phyloP scores from a whole-genome alignment of 2,797 vertebrate species.

The Alectoris magna region DNA sequence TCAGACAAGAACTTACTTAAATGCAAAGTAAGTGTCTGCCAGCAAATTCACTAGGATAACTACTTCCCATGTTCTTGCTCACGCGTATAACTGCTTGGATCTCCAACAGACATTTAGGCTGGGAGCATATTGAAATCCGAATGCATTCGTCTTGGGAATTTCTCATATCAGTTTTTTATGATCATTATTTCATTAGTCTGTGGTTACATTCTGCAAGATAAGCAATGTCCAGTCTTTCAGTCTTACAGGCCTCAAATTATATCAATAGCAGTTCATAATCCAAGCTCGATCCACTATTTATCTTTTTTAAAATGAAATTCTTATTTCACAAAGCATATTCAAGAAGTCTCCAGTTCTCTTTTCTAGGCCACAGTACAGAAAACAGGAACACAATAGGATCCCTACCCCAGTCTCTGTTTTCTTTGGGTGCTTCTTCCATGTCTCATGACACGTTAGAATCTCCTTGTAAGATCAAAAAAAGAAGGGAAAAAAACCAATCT shows the following conservation, averaged over 20 bases:
- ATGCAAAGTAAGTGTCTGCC: background rate
- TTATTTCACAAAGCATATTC: background rate
- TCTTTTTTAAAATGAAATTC: background rate
- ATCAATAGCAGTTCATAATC: background rate
- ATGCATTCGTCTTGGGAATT: background rate
- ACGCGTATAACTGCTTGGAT: rapidly evolving
- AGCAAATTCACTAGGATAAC: background rate
- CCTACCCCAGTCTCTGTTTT: background rate
- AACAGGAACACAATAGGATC: background rate
- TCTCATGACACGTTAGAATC: background rate
- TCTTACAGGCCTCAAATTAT: background rate
- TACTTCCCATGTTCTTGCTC: background rate
- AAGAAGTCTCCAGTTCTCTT: background rate
- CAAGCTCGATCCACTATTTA: background rate
- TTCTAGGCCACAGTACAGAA: background rate
- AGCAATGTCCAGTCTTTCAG: background rate
- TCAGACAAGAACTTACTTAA: background rate
- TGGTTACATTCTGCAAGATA: background rate
- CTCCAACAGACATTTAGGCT: background rate
- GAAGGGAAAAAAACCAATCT: background rate
- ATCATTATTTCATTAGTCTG: background rate
- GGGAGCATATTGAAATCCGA: background rate
- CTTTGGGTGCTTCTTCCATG: background rate
- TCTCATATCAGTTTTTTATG: background rate
- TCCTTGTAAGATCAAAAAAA: background rate